Percentiles rank a stretch among this genome's conserved stretches.
These are phyloP conservation scores for Molossus alvarezi DNA, from an alignment of 2,797 vertebrate genomes.

Conservation along the genomic window DNA sequence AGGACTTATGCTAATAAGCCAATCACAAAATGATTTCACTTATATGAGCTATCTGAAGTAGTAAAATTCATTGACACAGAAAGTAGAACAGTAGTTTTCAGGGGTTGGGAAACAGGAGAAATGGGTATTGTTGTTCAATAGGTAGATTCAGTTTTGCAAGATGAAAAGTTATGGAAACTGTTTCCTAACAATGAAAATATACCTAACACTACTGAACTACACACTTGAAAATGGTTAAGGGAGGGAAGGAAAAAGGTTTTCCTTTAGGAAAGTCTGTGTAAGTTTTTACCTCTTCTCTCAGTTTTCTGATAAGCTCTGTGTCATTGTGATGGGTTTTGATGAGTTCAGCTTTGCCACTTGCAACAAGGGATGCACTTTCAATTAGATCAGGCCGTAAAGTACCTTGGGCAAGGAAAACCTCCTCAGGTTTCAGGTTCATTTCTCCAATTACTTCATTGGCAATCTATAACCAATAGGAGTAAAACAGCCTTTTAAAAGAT, in stretches of 20 bases:
- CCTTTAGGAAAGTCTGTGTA: neutral
- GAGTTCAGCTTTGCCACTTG: constrained; percentile 97
- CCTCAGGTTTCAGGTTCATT: constrained; percentile 98
- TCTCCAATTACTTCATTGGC: constrained; percentile 99
- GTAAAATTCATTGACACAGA: neutral
- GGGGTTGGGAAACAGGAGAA: neutral
- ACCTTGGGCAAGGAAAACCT: constrained; percentile 98
- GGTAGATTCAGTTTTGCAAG: constrained; percentile 10
- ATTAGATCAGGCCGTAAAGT: constrained; percentile 98
- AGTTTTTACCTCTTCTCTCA: constrained; percentile 95
- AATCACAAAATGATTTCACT: constrained; percentile 1
- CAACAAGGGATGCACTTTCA: constrained; percentile 97
- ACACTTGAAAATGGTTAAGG: constrained; percentile 9
- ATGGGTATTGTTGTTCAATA: neutral
- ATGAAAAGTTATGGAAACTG: neutral
- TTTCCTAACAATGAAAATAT: constrained; percentile 29
- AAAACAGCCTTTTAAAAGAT: constrained; percentile 45
- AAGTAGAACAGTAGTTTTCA: neutral
- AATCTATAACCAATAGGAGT: constrained; percentile 90
- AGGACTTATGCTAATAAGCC: constrained; percentile 17
- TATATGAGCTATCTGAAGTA: neutral
- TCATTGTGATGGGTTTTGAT: constrained; percentile 99
- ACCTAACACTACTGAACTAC: neutral
- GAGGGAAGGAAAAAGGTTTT: neutral
- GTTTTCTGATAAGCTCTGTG: constrained; percentile 98